Evolutionary conservation across 2,888 invertebrate genomes (phyloP), one percentile per base, ranked within the genome.

Genomic region (Anagyrus pseudococci): DNA sequence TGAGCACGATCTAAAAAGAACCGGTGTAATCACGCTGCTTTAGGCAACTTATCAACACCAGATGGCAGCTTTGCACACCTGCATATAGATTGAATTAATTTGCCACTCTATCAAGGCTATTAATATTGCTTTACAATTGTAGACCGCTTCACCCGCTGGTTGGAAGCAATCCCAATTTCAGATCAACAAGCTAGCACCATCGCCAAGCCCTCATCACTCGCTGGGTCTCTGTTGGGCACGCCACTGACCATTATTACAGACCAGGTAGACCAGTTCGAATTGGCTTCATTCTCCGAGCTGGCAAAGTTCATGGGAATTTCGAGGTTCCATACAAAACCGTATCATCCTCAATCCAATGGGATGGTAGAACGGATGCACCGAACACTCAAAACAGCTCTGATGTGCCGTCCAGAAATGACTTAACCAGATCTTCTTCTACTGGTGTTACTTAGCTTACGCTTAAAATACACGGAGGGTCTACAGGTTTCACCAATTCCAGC

Each of bases 221-320:
- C n/a, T n/a, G n/a, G n/a, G n/a, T n/a, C n/a, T n/a, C n/a, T 71
- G 4, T 79, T 72, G 57, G 76, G 76, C 6, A 61, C 70, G 1
- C 77, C 75, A 0, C 41, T 52, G 6, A 53, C 63, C 15, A 70
- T 77, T 8, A 74, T 73, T 0, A 71, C 74, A 10, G 76, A 77
- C 59, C 72, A 72, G 55, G 75, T 73, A 1, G 43, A 70, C 6
- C 70, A 76, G 52, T 73, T 75, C 43, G 67, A 72, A 52, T 67
- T 67, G 2, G 26, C 52, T 4, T 22, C 75, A 2, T 72, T 70
- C 53, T 59, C 37, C 10, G 56, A 62, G n/a, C 59, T 73, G 0
- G 55, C 65, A 13, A 49, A 60, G 6, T 26, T 72, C 4, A 40
- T 67, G 6, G 70, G 68, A 17, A 40, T 54, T 15, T 55, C 58